Evolutionary conservation across 1,140 invertebrate genomes (phyloP).

Genomic region (Hetaerina americana): DNA sequence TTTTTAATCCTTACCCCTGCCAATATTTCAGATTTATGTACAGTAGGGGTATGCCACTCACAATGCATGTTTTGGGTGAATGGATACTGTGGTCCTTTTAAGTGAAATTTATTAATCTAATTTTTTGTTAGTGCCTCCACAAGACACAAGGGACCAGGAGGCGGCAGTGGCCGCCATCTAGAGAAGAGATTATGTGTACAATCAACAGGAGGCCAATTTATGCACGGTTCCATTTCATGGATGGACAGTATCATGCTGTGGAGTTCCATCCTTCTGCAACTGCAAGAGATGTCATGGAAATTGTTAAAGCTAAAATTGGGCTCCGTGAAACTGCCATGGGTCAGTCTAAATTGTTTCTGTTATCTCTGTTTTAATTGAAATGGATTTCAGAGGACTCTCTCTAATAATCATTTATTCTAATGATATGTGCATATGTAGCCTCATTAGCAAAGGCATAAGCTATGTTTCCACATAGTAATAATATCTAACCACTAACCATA

Average conservation of each 20-base stretch:
- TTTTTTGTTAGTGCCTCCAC: conserved; percentile 48
- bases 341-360: conserved; percentile 25
- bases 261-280: conserved; percentile 91
- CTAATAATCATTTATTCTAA: too few species aligned
- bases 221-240: conserved; percentile 83
- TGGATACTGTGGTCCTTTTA: conserved; percentile 2
- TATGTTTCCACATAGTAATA: too few species aligned
- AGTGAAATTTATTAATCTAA: background rate
- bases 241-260: conserved; percentile 86
- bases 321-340: conserved; percentile 66
- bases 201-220: conserved; percentile 82
- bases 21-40: too few species aligned
- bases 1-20: background rate
- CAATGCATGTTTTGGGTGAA: too few species aligned
- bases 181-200: conserved; percentile 85
- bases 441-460: too few species aligned
- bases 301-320: conserved; percentile 86
- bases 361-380: too few species aligned
- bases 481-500: too few species aligned
- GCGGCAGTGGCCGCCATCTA: conserved; percentile 81
- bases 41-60: too few species aligned
- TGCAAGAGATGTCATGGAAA: conserved; percentile 76
- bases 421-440: too few species aligned
- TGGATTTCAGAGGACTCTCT: too few species aligned
- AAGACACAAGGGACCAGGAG: conserved; percentile 75